Evolutionary conservation across 2,113 vertebrate species (phyloP).

Genomic region (Crypturellus undulatus): DNA sequence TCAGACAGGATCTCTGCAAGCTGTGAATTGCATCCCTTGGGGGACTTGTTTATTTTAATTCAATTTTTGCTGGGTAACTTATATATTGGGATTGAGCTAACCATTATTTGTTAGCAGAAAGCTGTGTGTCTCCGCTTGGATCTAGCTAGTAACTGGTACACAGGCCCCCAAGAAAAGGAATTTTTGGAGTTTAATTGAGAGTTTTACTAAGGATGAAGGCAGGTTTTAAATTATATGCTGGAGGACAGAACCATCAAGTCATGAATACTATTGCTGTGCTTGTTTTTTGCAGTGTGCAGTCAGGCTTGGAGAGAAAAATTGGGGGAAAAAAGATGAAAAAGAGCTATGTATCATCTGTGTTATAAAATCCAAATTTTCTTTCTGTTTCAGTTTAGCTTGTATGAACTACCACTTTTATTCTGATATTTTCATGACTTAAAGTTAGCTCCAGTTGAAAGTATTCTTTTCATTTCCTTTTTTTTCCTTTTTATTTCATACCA

Average conservation of each 20-base stretch:
- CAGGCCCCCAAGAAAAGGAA: not conserved
- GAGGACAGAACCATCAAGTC: not conserved
- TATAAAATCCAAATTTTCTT: not conserved
- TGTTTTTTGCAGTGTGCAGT: not conserved
- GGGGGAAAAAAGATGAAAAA: not conserved
- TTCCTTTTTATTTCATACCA: not conserved
- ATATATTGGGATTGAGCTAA: not conserved
- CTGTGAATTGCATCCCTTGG: not conserved
- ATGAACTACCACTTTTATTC: not conserved
- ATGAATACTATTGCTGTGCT: not conserved
- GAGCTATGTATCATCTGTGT: not conserved
- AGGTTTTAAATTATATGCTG: not conserved
- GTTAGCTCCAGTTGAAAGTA: not conserved
- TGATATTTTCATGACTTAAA: not conserved
- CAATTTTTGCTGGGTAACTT: not conserved
- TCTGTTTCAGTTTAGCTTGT: not conserved
- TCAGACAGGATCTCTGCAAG: not conserved
- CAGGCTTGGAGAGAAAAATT: slow-evolving; percentile 17
- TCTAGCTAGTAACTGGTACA: not conserved
- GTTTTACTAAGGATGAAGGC: not conserved
- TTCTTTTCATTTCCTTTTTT: no score
- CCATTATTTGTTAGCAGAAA: not conserved
- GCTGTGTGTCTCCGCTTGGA: not conserved
- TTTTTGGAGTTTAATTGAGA: slow-evolving; percentile 15
- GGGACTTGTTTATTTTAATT: not conserved